These are phyloP conservation scores for Vulpes ferrilata DNA, from an alignment of 2,113 vertebrate genomes.

Conservation along the genomic window DNA sequence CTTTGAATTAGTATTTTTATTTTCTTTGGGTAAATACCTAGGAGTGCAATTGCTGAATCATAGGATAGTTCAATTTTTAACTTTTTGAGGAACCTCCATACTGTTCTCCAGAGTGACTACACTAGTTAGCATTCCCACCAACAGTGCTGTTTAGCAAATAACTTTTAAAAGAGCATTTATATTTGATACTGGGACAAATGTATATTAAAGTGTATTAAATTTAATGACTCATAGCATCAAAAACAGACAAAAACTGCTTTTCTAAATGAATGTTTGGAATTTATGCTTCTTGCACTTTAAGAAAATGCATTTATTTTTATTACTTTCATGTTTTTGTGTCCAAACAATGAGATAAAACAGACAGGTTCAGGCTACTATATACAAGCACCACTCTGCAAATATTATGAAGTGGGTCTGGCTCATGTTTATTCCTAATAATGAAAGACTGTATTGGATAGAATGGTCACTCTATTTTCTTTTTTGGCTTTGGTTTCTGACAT, in stretches of 20 bases:
- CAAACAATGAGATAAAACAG: slow-evolving; percentile 46
- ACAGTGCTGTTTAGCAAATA: neutral
- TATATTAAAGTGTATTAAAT: slow-evolving; percentile 75
- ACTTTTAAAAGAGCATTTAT: slow-evolving; percentile 63
- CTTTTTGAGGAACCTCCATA: too few relatives aligned
- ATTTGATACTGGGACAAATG: slow-evolving; percentile 59
- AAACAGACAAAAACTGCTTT: slow-evolving; percentile 69
- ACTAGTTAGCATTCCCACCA: too few relatives aligned
- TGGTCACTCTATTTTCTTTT: neutral
- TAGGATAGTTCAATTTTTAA: too few relatives aligned
- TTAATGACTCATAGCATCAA: slow-evolving; percentile 66
- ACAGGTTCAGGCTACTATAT: neutral
- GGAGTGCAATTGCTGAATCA: too few relatives aligned
- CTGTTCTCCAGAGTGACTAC: too few relatives aligned
- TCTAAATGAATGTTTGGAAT: slow-evolving; percentile 62
- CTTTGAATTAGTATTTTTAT: too few relatives aligned
- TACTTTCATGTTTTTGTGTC: slow-evolving; percentile 53
- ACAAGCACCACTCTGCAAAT: neutral
- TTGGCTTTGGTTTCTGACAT: slow-evolving; percentile 20
- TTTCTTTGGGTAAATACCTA: too few relatives aligned
- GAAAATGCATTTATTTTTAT: slow-evolving; percentile 55
- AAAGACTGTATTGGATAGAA: neutral
- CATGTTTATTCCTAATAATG: slow-evolving; percentile 8
- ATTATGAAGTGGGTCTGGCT: neutral
- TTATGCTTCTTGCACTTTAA: slow-evolving; percentile 51